Evolutionary conservation across 2,113 vertebrate species (phyloP), one percentile per base, ranked within the genome.

Genomic region (Irena cyanogastra): DNA sequence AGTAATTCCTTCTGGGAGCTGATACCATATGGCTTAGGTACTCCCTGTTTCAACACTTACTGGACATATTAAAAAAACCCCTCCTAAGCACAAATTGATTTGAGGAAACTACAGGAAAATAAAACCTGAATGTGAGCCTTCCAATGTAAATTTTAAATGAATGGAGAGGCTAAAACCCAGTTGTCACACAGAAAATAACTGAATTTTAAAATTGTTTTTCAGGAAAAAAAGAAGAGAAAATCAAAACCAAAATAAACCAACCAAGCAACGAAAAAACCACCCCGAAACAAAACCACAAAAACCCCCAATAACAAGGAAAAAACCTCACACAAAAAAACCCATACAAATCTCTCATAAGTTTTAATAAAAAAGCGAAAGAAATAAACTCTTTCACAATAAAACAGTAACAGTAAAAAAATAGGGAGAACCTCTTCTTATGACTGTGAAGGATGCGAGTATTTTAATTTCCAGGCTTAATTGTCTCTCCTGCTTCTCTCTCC

Each of bases 281-380:
- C 0, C 1, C 1, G 10, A 69, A 11, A 2, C 7, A 12, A 50
- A 72, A 27, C 5, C 7, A 28, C 6, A 12, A 10, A 75, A 65
- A 4, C 3, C 2, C 3, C 7, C 12, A n/a, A 6, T 71, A 64
- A 35, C 2, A 28, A 66, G 17, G 4, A 21, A 37, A 60, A 35
- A 31, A 35, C 3, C 5, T 26, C 9, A 24, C 20, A 41, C 1
- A 1, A 35, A 41, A 56, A 52, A 20, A 31, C 1, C 1, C 11
- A 13, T 7, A 59, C 11, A 78, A 68, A 30, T 1, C 2, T 69
- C 44, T 44, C 24, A 42, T 31, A 71, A 45, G 0, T 31, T 74
- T 68, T 44, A 56, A 57, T 26, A 20, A 39, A 3, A 16, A 17
- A 12, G 9, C 3, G 0, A 42, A 31, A 19, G 30, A 18, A 28